Base-by-base conservation (phyloP, 1,140 invertebrate species). In the Calephelis virginiensis region DNA sequence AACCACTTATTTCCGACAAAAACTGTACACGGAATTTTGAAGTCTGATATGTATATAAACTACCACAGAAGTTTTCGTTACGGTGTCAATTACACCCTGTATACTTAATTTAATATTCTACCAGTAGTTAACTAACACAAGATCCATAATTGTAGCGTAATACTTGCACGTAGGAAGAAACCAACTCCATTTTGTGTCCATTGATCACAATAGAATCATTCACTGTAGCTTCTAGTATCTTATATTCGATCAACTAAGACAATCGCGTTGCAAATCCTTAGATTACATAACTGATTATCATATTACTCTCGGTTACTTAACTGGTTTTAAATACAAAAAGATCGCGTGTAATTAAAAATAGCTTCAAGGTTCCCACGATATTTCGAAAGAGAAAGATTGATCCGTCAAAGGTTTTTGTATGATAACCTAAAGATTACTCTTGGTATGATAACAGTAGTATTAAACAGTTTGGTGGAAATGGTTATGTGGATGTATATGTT, bases 341-440 rank as follows among this genome's bases (percentile, higher is more conserved):
- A 71, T 65, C 70, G 74, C 68, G 71, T 81, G 75, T 64, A 81
- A 81, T 81, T 81, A 80, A 73, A 81, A 79, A 79, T 81, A 70
- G 78, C 69, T 66, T 72, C 75, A 84, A 82, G 82, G 76, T 77
- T 71, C 75, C 73, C 72, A 71, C 64, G 73, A 61, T 62, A 70
- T 62, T 71, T 70, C 40, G 66, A 69, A 69, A 61, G 45, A 62
- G 66, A 59, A 71, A 53, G 73, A 43, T 43, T 43, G 40, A 43
- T 43, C 49, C 14, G 3, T 53, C 49, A 53, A 53, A 61, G 53
- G 64, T 63, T 66, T 61, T 14, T 43, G 47, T 40, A 67, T 72
- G 82, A 85, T 86, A 85, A 85, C 81, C 82, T 76, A 66, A 61
- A 68, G 76, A 82, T 85, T 81, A 78, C 77, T 65, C 45, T 67